These are phyloP conservation scores for Antedon mediterranea DNA, from an alignment of 53 echinoderm and acorn worm genomes.

Conservation along the genomic window DNA sequence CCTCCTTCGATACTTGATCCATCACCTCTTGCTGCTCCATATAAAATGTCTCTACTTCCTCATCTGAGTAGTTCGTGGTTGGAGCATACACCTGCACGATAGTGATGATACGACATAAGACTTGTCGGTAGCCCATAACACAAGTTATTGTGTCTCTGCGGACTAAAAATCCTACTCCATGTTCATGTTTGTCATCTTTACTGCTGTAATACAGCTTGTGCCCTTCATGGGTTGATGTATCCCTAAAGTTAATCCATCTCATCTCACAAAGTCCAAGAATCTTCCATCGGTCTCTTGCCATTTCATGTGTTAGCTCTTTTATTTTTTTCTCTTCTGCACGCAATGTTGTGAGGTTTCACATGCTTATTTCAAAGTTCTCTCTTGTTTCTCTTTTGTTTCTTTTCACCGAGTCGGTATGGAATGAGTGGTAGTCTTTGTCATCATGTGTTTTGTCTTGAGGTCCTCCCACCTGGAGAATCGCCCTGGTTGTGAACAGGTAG, in stretches of 20 bases:
- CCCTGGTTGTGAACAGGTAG: background rate
- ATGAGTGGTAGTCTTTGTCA: background rate
- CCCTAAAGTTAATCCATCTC: slow-evolving; percentile 13
- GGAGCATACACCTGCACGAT: slow-evolving; percentile 34
- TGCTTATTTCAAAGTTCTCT: slow-evolving; percentile 14
- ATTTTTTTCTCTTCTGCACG: slow-evolving; percentile 15
- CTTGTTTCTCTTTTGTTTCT: slow-evolving; percentile 6
- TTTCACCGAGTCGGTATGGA: slow-evolving; percentile 29
- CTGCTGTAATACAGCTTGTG: slow-evolving; percentile 29
- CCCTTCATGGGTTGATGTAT: slow-evolving; percentile 5
- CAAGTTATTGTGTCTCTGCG: slow-evolving; percentile 9
- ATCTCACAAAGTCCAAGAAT: slow-evolving; percentile 24
- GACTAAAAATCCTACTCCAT: slow-evolving; percentile 34
- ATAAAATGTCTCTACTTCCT: slow-evolving; percentile 22
- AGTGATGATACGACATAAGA: slow-evolving; percentile 40
- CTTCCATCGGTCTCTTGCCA: slow-evolving; percentile 29
- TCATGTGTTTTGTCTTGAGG: slow-evolving; percentile 28
- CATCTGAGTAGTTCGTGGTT: slow-evolving; percentile 17
- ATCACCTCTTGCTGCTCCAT: slow-evolving; percentile 18
- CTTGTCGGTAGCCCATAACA: slow-evolving; percentile 18
- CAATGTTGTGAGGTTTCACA: slow-evolving; percentile 40
- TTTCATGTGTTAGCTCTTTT: slow-evolving; percentile 22
- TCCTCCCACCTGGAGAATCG: slow-evolving; percentile 17
- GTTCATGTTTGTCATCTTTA: slow-evolving; percentile 19
- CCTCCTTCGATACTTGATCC: slow-evolving; percentile 25